Percentiles rank a stretch among this genome's conserved stretches.
phyloP scores from a whole-genome alignment of 2,888 invertebrate genomes.

The Busseola fusca region DNA sequence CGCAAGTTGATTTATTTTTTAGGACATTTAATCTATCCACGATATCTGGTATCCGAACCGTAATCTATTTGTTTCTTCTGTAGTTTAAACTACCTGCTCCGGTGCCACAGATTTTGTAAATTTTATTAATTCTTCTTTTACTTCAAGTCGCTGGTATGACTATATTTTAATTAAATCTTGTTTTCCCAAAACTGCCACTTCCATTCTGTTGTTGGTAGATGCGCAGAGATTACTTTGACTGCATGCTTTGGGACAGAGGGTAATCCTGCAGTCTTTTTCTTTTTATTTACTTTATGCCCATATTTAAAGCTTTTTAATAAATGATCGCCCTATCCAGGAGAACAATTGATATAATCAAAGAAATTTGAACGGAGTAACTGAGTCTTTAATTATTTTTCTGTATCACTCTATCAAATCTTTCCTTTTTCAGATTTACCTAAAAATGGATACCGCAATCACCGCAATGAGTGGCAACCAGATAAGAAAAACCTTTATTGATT shows the following conservation, averaged over 20 bases:
- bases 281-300: too few relatives aligned
- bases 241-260: background rate
- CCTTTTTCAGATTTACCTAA: constrained; percentile 66
- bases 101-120: background rate
- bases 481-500: constrained; percentile 95
- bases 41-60: background rate
- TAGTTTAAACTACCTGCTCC: background rate
- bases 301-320: too few relatives aligned
- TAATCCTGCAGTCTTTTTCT: background rate
- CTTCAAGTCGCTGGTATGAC: too few relatives aligned
- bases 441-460: constrained; percentile 88
- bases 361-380: background rate
- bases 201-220: too few relatives aligned
- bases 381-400: background rate
- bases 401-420: background rate
- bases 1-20: background rate
- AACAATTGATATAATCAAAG: background rate
- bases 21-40: background rate
- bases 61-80: background rate
- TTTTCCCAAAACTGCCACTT: too few relatives aligned
- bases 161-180: too few relatives aligned
- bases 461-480: constrained; percentile 93
- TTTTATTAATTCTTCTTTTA: background rate
- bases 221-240: background rate
- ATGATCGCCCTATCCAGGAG: background rate